A percentile compares a stretch with the other conserved stretches of the same genome.
Conservation (phyloP, 2,113 vertebrate genomes). For the Odocoileus hemionus region DNA sequence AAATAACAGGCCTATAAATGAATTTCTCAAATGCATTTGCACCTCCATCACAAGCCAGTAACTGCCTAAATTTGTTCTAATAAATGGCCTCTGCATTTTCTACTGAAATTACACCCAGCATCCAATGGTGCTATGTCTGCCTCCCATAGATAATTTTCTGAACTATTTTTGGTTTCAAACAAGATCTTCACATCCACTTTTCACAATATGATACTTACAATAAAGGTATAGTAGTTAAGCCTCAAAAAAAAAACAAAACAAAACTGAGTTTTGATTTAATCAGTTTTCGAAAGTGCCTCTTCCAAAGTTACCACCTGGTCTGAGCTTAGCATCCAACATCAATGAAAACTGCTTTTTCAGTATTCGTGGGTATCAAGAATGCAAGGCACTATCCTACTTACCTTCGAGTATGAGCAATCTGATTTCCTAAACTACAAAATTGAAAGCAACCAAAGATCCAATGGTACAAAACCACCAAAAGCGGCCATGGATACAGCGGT, state of each 20-base stretch:
- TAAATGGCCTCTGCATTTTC: background rate
- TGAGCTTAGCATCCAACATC: background rate
- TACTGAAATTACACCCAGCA: background rate
- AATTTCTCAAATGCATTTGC: background rate
- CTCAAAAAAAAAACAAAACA: background rate
- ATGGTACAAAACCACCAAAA: background rate
- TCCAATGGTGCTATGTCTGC: background rate
- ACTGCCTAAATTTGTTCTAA: background rate
- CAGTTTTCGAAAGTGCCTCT: background rate
- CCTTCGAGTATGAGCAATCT: background rate
- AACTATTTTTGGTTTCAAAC: background rate
- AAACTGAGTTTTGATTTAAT: background rate
- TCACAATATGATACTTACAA: background rate
- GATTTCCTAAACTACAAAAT: background rate
- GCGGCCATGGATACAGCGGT: background rate
- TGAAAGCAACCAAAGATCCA: background rate
- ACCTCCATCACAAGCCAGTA: background rate
- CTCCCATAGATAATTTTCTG: background rate
- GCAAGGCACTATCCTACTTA: background rate
- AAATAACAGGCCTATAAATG: background rate
- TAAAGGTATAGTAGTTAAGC: background rate
- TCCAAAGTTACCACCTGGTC: background rate
- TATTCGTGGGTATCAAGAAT: background rate
- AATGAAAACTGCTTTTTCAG: background rate
- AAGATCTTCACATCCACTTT: background rate